These are phyloP conservation scores for Nicator chloris DNA, from an alignment of 2,113 vertebrate species.

Conservation along the genomic window DNA sequence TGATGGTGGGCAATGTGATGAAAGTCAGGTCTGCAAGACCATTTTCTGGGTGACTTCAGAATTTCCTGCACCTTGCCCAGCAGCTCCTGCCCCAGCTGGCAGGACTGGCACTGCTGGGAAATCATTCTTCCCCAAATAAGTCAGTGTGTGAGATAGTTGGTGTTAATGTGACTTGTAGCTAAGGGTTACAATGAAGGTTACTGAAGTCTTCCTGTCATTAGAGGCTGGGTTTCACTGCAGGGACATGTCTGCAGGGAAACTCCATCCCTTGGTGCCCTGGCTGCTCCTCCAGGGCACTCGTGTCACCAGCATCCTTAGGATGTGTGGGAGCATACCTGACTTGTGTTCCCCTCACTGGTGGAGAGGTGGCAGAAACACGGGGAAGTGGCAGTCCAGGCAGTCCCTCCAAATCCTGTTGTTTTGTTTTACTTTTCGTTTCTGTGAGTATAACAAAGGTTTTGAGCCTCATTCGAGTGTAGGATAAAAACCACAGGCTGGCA, in stretches of 20 bases:
- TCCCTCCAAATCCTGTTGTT: background rate
- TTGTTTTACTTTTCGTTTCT: background rate
- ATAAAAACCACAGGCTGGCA: background rate
- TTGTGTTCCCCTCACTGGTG: accelerated
- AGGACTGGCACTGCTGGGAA: accelerated
- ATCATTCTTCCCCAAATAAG: background rate
- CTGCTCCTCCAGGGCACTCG: accelerated
- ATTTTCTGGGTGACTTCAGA: background rate
- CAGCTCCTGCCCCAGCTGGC: too few relatives aligned
- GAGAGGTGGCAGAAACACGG: background rate
- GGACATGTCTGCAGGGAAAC: background rate
- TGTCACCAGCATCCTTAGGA: accelerated
- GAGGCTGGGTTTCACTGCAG: background rate
- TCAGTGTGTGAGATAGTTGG: background rate
- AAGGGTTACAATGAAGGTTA: background rate
- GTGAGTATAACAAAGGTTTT: background rate
- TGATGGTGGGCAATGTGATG: background rate
- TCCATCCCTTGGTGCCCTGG: accelerated
- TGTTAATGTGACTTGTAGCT: background rate
- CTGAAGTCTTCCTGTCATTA: background rate
- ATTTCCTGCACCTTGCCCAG: background rate
- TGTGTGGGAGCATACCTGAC: background rate
- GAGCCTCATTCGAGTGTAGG: background rate
- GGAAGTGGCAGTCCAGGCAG: background rate
- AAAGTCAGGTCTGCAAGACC: background rate